These are phyloP conservation scores for Drosophila kanapiae DNA, from an alignment of 1,140 invertebrate genomes.

Conservation along the genomic window DNA sequence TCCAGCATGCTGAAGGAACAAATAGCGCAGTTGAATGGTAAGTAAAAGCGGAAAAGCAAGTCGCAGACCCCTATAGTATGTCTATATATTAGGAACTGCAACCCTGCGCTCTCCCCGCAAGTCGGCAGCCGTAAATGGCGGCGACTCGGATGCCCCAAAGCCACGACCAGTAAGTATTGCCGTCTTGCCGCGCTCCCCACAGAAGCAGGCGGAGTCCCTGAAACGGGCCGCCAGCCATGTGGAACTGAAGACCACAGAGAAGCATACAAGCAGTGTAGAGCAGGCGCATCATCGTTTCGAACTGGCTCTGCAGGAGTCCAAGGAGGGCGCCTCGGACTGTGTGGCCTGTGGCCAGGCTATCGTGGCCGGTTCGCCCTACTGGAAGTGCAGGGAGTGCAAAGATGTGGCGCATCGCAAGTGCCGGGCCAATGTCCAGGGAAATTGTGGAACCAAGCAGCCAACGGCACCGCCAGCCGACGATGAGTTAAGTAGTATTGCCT, in stretches of 20 bases:
- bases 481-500: slow-evolving; percentile 28
- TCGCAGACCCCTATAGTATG: background rate
- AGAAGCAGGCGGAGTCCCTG: slow-evolving; percentile 38
- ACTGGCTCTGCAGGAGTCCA: slow-evolving; percentile 65
- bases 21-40: slow-evolving; percentile 69
- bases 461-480: slow-evolving; percentile 19
- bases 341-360: slow-evolving; percentile 64
- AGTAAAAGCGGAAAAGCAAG: background rate
- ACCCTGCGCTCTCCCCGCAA: slow-evolving; percentile 66
- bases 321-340: slow-evolving; percentile 39
- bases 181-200: slow-evolving; percentile 50
- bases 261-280: background rate
- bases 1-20: slow-evolving; percentile 83
- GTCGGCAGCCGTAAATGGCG: background rate
- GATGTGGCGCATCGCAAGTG: slow-evolving; percentile 72
- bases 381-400: slow-evolving; percentile 83
- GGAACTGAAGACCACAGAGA: slow-evolving; percentile 35
- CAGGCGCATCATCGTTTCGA: slow-evolving; percentile 77
- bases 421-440: slow-evolving; percentile 51
- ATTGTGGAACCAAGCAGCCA: slow-evolving; percentile 56
- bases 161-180: slow-evolving; percentile 61
- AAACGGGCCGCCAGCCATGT: slow-evolving; percentile 65
- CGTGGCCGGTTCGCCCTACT: slow-evolving; percentile 66
- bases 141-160: slow-evolving; percentile 30
- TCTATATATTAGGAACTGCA: slow-evolving; percentile 45